A percentile compares a stretch with the other conserved stretches of the same genome.
These are phyloP conservation scores for Cynaeus angustus DNA, from an alignment of 2,888 invertebrate species.

Conservation along the genomic window DNA sequence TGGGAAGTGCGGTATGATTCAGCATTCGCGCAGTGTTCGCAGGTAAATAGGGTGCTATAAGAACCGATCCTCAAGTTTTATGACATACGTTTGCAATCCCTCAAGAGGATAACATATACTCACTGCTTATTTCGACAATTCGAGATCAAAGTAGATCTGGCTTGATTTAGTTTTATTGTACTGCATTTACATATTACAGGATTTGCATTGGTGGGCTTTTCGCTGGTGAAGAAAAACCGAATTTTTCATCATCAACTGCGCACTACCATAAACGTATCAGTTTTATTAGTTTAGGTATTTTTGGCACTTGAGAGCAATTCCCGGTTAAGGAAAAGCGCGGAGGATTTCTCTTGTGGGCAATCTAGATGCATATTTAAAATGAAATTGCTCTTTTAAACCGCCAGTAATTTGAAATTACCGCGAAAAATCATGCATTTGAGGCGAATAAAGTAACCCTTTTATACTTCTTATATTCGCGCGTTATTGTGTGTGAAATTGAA, in stretches of 20 bases:
- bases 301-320: constrained; percentile 45
- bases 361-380: constrained; percentile 69
- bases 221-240: constrained; percentile 16
- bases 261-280: constrained; percentile 40
- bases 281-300: constrained; percentile 50
- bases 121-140: constrained; percentile 62
- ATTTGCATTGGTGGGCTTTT: constrained; percentile 40
- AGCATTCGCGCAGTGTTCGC: constrained; percentile 60
- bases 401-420: constrained; percentile 69
- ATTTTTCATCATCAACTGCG: constrained; percentile 33
- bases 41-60: constrained; percentile 63
- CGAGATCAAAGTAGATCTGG: constrained; percentile 60
- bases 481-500: constrained; percentile 73
- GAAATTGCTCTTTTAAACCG: constrained; percentile 59
- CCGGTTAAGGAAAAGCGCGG: constrained; percentile 43
- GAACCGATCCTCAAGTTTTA: constrained; percentile 61
- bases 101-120: constrained; percentile 59
- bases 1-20: constrained; percentile 53
- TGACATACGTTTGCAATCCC: constrained; percentile 61
- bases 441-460: constrained; percentile 69
- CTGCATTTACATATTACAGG: constrained; percentile 61
- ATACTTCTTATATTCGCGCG: constrained; percentile 65
- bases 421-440: constrained; percentile 69
- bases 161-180: constrained; percentile 63
- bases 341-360: constrained; percentile 66